These are phyloP conservation scores for Bellardia bayeri DNA, from an alignment of 2,888 invertebrate genomes.

Conservation along the genomic window DNA sequence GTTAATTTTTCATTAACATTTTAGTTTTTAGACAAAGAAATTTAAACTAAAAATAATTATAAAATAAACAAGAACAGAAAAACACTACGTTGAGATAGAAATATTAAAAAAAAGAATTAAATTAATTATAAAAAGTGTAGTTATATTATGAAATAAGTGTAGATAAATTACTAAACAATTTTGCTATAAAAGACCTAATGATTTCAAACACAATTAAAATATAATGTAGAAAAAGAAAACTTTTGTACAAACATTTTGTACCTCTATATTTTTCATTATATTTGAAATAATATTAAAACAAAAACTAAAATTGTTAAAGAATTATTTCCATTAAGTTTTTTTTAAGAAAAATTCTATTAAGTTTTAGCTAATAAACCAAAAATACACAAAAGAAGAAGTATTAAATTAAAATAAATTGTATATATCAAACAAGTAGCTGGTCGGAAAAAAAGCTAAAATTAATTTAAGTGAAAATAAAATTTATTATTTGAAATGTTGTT, in stretches of 20 bases:
- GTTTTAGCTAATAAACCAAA: not conserved
- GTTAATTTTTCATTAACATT: constrained; percentile 81
- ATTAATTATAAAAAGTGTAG: constrained; percentile 30
- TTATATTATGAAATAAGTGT: constrained; percentile 36
- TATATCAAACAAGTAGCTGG: too few species aligned
- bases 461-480: not conserved
- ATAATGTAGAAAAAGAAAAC: constrained; percentile 30
- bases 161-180: constrained; percentile 47
- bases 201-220: constrained; percentile 8
- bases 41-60: not conserved
- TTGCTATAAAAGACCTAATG: constrained; percentile 9
- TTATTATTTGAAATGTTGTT: not conserved
- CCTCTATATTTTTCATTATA: constrained; percentile 56
- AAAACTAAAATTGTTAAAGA: constrained; percentile 10
- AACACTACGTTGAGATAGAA: constrained; percentile 8
- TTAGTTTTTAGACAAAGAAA: constrained; percentile 63
- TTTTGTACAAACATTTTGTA: constrained; percentile 73
- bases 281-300: constrained; percentile 2
- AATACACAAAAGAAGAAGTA: not conserved
- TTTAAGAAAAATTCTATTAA: constrained; percentile 32
- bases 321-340: constrained; percentile 30
- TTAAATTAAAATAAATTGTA: not conserved
- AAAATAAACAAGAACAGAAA: constrained; percentile 34
- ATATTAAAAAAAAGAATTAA: not conserved
- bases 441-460: too few species aligned